These are phyloP conservation scores for Pilophorus perplexus DNA, from an alignment of 2,888 invertebrate species.

Conservation along the genomic window DNA sequence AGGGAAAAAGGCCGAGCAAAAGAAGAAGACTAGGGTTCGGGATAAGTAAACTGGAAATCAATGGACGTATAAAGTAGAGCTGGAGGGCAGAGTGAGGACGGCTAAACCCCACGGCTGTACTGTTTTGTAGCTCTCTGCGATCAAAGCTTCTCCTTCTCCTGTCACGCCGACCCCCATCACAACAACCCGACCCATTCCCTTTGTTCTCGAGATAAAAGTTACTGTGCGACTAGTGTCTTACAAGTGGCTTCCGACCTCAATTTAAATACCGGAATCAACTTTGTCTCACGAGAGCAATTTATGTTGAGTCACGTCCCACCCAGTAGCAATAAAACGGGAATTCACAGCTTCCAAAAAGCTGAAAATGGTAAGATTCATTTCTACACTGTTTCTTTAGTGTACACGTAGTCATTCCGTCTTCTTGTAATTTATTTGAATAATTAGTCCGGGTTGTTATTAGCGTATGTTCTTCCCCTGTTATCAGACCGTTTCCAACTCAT, in stretches of 20 bases:
- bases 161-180: background rate
- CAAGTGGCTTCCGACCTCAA: slow-evolving; percentile 28
- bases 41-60: slow-evolving; percentile 23
- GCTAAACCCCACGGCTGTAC: background rate
- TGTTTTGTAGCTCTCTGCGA: slow-evolving; percentile 4
- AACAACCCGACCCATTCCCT: background rate
- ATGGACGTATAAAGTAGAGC: slow-evolving; percentile 20
- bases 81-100: background rate
- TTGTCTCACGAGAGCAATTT: slow-evolving; percentile 12
- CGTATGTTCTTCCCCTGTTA: too few species aligned
- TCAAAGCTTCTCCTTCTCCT: slow-evolving; percentile 11
- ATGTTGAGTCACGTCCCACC: background rate
- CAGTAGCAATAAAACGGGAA: slow-evolving; percentile 11
- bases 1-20: background rate
- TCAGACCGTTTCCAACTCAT: too few species aligned
- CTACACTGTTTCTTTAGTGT: too few species aligned
- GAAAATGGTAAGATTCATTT: background rate
- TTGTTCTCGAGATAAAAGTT: slow-evolving; percentile 23
- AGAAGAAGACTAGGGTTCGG: background rate
- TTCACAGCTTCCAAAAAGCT: background rate
- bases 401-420: too few species aligned
- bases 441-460: too few species aligned
- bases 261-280: slow-evolving; percentile 28
- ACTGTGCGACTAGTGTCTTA: slow-evolving; percentile 13
- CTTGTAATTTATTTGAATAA: background rate